Base-by-base conservation (phyloP, 2,797 vertebrate genomes). In the Novumbra hubbsi region DNA sequence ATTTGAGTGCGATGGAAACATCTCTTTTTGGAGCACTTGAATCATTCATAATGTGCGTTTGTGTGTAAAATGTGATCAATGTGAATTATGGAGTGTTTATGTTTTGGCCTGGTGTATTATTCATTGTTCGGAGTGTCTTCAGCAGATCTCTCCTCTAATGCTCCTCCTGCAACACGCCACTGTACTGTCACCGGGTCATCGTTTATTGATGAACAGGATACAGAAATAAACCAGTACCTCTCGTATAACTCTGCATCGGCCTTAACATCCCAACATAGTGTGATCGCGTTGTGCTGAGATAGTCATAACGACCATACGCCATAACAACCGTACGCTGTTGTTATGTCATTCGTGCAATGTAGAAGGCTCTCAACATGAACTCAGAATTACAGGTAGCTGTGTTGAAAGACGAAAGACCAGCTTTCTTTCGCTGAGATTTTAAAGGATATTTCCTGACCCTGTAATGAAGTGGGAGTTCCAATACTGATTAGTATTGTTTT, bases 61-160 rank as follows among this genome's bases (percentile, higher is more conserved):
- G 79, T 83, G 81, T 87, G 75, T 84, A 82, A 80, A 83, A 87
- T 84, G 71, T 72, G 63, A 69, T 27, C 65, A 34, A 0, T 76
- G 73, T 91, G 50, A 92, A 92, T 92, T 86, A 93, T 91, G 78
- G 73, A 68, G 76, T 68, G 84, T 74, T 86, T 83, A 72, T 88
- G 82, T 90, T 89, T 86, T 86, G 75, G 82, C 83, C 73, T 14
- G 15, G 17, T 92, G 34, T 88, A 92, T 90, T 77, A 91, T 91
- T 88, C 38, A 91, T 52, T 27, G 19, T 2, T 32, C 48, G 30
- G 17, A 55, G 32, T 19, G 24, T 49, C 32, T 78, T 67, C 38
- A 48, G 49, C 65, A 34, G 60, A 68, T 32, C 45, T 6, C 68
- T 71, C 17, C 62, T 32, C 69, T 16, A 15, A 16, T 57, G 1